These are phyloP conservation scores for Hydrophis major DNA, from an alignment of 2,797 vertebrate genomes.

Conservation along the genomic window DNA sequence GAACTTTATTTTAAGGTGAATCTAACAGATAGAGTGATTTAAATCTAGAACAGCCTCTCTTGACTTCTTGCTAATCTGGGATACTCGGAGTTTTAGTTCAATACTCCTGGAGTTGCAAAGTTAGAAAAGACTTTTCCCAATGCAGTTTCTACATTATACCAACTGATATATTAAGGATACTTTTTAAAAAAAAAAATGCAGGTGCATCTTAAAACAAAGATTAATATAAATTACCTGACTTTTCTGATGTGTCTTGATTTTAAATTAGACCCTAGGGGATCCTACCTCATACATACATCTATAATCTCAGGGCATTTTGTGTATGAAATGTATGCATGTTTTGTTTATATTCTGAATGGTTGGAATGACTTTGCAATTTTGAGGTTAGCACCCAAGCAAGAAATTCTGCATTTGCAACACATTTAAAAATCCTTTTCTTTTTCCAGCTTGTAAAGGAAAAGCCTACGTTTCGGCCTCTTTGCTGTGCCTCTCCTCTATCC, in stretches of 20 bases:
- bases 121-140: not conserved
- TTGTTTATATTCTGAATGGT: not conserved
- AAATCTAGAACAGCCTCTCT: not conserved
- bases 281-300: not conserved
- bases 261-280: not conserved
- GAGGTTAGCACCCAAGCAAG: not conserved
- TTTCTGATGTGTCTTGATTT: not conserved
- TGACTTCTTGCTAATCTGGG: not conserved
- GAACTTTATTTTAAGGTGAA: not conserved
- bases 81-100: constrained; percentile 29
- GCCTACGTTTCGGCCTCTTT: not conserved
- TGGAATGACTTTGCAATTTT: not conserved
- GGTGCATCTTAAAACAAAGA: not conserved
- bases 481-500: not conserved
- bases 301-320: not conserved
- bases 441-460: not conserved
- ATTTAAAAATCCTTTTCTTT: not conserved
- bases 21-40: not conserved
- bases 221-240: not conserved
- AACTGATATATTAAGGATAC: not conserved
- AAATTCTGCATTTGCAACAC: not conserved
- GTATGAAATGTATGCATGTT: not conserved
- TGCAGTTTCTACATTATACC: not conserved
- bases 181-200: not conserved
- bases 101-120: constrained; percentile 10